Percentiles rank a stretch among this genome's conserved stretches.
phyloP scores from a whole-genome alignment of 2,797 vertebrate species.

The Smutsia gigantea region DNA sequence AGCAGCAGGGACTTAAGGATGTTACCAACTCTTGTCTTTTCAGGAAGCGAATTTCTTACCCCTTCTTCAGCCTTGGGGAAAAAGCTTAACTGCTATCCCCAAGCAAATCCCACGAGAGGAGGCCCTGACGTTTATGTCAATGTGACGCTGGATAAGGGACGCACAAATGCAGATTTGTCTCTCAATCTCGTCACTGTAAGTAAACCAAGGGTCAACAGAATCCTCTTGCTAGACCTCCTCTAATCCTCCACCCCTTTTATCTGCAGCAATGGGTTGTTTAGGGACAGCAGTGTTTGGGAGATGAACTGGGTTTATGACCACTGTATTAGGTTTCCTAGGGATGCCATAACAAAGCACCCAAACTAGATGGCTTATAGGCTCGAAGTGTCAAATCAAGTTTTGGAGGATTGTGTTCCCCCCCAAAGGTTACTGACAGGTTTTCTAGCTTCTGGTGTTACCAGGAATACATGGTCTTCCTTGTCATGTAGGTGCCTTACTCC shows the following conservation, averaged over 20 bases:
- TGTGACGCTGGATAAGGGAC: background rate
- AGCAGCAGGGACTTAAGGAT: background rate
- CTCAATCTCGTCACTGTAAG: background rate
- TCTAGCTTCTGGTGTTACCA: background rate
- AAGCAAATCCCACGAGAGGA: background rate
- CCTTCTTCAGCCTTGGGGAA: background rate
- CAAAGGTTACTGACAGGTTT: background rate
- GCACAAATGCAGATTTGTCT: background rate
- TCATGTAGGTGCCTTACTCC: background rate
- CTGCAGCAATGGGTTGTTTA: background rate
- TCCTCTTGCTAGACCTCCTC: background rate
- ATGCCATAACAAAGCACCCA: background rate
- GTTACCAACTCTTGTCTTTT: background rate
- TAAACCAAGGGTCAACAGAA: background rate
- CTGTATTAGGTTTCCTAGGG: background rate
- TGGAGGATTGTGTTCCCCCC: background rate
- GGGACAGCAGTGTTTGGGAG: background rate
- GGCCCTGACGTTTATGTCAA: background rate
- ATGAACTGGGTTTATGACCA: background rate
- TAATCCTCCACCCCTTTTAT: background rate
- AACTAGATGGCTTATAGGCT: background rate
- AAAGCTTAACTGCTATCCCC: background rate
- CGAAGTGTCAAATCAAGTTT: background rate
- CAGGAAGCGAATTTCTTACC: background rate
- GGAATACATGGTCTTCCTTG: background rate